Evolutionary conservation across 2,113 vertebrate species (phyloP).

Genomic region (Sapayoa aenigma): DNA sequence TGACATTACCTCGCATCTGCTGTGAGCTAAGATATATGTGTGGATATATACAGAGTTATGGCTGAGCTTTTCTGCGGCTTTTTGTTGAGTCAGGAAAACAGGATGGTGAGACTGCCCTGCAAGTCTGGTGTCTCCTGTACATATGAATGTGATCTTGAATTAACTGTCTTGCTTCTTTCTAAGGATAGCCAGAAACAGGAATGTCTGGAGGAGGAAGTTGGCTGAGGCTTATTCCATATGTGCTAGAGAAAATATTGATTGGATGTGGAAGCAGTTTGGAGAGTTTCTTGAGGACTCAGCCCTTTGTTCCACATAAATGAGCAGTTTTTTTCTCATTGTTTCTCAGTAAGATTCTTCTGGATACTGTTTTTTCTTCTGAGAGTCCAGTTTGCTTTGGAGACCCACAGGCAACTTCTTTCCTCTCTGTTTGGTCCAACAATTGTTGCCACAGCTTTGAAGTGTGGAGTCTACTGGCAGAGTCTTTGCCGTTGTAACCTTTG

Average conservation of each 20-base stretch:
- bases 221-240: slow-evolving; percentile 34
- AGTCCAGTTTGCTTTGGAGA: slow-evolving; percentile 5
- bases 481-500: slow-evolving; percentile 26
- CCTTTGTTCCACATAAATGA: slow-evolving; percentile 46
- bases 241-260: slow-evolving; percentile 52
- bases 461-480: slow-evolving; percentile 20
- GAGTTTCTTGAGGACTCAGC: neutral
- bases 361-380: slow-evolving; percentile 35
- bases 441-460: slow-evolving; percentile 49
- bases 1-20: neutral
- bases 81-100: neutral
- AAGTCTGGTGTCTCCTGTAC: neutral
- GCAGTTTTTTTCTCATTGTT: neutral
- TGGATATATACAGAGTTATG: neutral
- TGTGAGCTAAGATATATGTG: neutral
- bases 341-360: slow-evolving; percentile 20
- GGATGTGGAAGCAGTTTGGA: slow-evolving; percentile 32
- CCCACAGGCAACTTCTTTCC: slow-evolving; percentile 38
- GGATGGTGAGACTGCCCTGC: neutral
- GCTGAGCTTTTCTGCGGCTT: neutral
- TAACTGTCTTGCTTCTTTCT: neutral
- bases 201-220: slow-evolving; percentile 48
- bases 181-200: slow-evolving; percentile 2
- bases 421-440: slow-evolving; percentile 49
- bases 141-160: slow-evolving; percentile 5